Evolutionary conservation across 2,888 invertebrate genomes (phyloP), one percentile per base, ranked within the genome.

Genomic region (Scrobipalpa atriplicella): DNA sequence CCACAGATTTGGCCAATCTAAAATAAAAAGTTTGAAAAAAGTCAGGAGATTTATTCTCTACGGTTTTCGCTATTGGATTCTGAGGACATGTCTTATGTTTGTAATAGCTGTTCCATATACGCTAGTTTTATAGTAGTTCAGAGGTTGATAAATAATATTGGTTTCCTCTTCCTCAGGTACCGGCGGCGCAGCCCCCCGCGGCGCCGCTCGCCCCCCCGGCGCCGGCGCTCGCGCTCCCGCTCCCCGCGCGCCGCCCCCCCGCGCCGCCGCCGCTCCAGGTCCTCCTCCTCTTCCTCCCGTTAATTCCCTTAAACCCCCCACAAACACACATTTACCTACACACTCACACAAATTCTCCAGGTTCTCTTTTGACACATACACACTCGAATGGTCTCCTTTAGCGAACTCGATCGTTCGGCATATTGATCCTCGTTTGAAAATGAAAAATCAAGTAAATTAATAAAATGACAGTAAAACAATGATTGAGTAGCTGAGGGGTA

Each of bases 271-370:
- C 95, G 95, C 82, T 95, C 95, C 84, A 94, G 95, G 83, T 95
- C 95, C 72, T 95, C 95, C 78, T 95, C 96, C 69, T 96, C 95
- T 85, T 95, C 95, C 84, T 95, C 95, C 75, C 94, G 95, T 89
- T 95, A 90, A 78, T 60, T 8, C 41, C 56, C 60, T 18, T n/a
- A 11, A 19, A 21, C 56, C 13, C 58, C 8, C n/a, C 13, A 36
- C 39, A 52, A 47, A 66, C 51, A 51, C 58, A 62, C 62, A 38
- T 6, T 66, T 21, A 68, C 58, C 56, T n/a, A 29, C 41, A 69
- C 29, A 62, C 60, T 54, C 43, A 41, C 54, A 71, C 54, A 67
- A 65, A 36, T 65, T 70, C 65, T 5, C n/a, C 2, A 29, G 29
- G 29, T 16, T 47, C n/a, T 8, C n/a, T 47, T 16, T 16, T n/a